Conservation (phyloP, 2,113 vertebrate species). For the Callocephalon fimbriatum region DNA sequence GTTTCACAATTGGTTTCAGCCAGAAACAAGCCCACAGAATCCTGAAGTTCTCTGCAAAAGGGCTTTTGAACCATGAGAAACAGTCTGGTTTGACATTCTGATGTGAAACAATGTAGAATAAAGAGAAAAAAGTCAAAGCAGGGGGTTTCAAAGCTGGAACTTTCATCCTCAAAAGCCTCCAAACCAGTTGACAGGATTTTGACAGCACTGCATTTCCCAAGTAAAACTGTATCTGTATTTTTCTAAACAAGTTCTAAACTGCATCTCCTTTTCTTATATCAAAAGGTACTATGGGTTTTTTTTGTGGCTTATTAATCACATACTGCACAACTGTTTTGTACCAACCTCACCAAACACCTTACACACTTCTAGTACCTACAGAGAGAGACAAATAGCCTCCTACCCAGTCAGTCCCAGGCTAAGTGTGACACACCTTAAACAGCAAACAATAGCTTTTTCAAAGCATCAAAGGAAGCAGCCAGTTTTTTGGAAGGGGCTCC, state of each 20-base stretch:
- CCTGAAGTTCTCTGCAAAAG: background rate
- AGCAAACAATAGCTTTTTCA: background rate
- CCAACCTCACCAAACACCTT: background rate
- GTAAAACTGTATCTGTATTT: background rate
- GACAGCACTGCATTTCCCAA: slow-evolving; percentile 19
- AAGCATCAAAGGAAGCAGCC: background rate
- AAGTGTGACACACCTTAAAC: background rate
- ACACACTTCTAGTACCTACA: background rate
- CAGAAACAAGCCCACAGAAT: background rate
- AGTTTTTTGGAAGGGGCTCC: background rate
- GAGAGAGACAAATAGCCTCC: background rate
- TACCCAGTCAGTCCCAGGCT: background rate
- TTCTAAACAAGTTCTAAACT: slow-evolving; percentile 1
- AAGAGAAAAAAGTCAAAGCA: background rate
- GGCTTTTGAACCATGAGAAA: background rate
- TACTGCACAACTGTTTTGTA: background rate
- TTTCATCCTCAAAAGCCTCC: background rate
- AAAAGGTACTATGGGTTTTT: background rate
- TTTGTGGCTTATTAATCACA: background rate
- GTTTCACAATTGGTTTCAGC: background rate
- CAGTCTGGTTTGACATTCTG: background rate
- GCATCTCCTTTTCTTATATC: background rate
- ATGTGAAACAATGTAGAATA: background rate
- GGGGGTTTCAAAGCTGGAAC: background rate
- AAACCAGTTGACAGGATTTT: background rate